These are phyloP conservation scores for Cacoxenus indagator DNA, from an alignment of 2,888 invertebrate genomes.

Conservation along the genomic window DNA sequence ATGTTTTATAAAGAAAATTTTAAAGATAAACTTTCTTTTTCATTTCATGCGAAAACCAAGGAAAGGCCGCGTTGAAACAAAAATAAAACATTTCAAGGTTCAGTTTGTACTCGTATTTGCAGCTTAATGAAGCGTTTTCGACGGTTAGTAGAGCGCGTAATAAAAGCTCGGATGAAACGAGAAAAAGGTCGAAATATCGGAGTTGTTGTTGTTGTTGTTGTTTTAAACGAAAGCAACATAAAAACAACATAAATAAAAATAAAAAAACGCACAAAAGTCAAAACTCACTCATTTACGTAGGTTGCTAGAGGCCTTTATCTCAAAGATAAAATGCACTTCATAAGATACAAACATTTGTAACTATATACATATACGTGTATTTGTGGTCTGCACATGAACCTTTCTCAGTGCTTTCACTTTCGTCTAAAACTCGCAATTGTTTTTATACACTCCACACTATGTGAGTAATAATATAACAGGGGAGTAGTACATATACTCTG, in stretches of 20 bases:
- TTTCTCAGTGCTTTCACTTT: constrained; percentile 60
- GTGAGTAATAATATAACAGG: too few relatives aligned
- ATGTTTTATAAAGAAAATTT: constrained; percentile 34
- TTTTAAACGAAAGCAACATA: background rate
- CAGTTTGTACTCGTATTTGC: background rate
- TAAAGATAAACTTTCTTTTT: constrained; percentile 55
- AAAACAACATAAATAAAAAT: background rate
- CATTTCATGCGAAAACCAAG: constrained; percentile 38
- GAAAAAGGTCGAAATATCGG: background rate
- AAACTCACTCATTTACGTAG: background rate
- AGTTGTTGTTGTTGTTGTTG: constrained; percentile 5
- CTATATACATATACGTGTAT: background rate
- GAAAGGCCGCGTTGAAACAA: background rate
- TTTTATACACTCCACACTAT: too few relatives aligned
- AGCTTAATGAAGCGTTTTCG: background rate
- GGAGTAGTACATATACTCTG: too few relatives aligned
- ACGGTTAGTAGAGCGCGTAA: too few relatives aligned
- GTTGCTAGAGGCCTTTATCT: background rate
- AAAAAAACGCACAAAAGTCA: constrained; percentile 16
- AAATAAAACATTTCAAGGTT: constrained; percentile 10
- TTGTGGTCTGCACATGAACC: constrained; percentile 34
- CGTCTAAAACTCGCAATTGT: constrained; percentile 51
- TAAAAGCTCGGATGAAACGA: background rate
- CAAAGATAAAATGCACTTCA: background rate
- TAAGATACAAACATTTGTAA: background rate